A percentile compares a stretch with the other conserved stretches of the same genome.
These are phyloP conservation scores for Gephyroberyx darwinii DNA, from an alignment of 2,797 vertebrate species.

Conservation along the genomic window DNA sequence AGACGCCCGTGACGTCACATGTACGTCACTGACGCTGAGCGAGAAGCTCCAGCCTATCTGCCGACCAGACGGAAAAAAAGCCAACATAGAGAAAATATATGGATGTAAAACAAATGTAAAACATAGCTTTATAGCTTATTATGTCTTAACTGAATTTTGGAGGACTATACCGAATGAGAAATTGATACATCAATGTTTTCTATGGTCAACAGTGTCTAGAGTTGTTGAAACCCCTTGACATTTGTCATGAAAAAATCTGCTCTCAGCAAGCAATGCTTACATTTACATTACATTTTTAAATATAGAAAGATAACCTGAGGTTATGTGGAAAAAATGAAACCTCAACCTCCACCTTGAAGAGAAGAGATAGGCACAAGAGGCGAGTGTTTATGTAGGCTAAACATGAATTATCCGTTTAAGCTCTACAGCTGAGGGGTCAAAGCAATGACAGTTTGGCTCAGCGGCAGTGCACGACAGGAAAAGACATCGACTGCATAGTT, in stretches of 20 bases:
- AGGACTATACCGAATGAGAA: background rate
- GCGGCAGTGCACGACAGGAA: conserved; percentile 39
- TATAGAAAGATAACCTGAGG: background rate
- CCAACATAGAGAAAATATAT: background rate
- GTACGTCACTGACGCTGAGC: conserved; percentile 63
- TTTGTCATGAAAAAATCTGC: conserved; percentile 28
- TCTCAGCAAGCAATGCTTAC: conserved; percentile 55
- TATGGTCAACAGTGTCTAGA: conserved; percentile 15
- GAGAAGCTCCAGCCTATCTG: conserved; percentile 57
- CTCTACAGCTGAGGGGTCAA: conserved; percentile 79
- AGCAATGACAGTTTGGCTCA: conserved; percentile 83
- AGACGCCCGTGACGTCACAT: conserved; percentile 62
- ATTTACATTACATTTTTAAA: conserved; percentile 12
- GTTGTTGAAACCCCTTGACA: conserved; percentile 11
- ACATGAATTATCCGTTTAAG: conserved; percentile 80
- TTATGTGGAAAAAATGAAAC: background rate
- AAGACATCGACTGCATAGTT: conserved; percentile 27
- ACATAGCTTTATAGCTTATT: background rate
- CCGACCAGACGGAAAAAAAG: conserved; percentile 45
- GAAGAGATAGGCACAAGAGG: background rate
- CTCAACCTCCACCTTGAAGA: background rate
- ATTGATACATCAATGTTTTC: background rate
- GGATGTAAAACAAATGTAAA: background rate
- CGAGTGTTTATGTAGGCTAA: conserved; percentile 44
- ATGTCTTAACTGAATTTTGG: background rate